Conservation (phyloP, 2,888 invertebrate genomes). For the Ariolimax columbianus region DNA sequence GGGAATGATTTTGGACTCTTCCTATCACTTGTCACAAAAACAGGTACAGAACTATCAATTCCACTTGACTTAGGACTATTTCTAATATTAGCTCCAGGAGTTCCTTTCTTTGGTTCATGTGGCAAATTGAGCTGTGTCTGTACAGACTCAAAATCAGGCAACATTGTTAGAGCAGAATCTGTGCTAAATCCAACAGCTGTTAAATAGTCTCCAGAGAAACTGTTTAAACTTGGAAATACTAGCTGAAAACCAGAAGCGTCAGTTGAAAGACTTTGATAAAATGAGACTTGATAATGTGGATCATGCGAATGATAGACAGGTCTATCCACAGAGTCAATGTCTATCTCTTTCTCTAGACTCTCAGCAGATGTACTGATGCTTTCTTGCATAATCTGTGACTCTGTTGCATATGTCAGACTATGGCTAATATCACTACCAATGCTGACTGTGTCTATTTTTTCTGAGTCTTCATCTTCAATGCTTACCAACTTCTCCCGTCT, state of each 20-base stretch:
- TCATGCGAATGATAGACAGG: not conserved
- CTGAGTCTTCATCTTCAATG: not conserved
- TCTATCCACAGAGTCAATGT: constrained; percentile 1
- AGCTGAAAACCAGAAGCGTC: not conserved
- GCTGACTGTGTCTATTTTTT: constrained; percentile 7
- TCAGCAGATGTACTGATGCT: not conserved
- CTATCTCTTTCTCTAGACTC: not conserved
- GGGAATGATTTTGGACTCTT: not conserved
- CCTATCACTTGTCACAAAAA: not conserved
- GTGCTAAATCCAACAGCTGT: constrained; percentile 9
- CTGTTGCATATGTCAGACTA: not conserved
- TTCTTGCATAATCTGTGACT: not conserved
- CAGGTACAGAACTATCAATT: not conserved
- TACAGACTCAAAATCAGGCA: not conserved
- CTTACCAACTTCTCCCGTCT: not conserved
- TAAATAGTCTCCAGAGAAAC: constrained; percentile 11
- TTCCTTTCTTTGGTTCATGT: not conserved
- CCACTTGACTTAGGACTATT: not conserved
- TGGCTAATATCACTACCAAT: constrained; percentile 28
- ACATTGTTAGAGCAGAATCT: constrained; percentile 16
- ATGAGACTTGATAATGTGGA: not conserved
- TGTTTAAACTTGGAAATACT: not conserved
- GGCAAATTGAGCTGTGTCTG: not conserved
- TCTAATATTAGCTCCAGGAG: not conserved
- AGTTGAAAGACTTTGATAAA: not conserved